Evolutionary conservation across 2,113 vertebrate species (phyloP), one percentile per base, ranked within the genome.

Genomic region (Cisticola juncidis): DNA sequence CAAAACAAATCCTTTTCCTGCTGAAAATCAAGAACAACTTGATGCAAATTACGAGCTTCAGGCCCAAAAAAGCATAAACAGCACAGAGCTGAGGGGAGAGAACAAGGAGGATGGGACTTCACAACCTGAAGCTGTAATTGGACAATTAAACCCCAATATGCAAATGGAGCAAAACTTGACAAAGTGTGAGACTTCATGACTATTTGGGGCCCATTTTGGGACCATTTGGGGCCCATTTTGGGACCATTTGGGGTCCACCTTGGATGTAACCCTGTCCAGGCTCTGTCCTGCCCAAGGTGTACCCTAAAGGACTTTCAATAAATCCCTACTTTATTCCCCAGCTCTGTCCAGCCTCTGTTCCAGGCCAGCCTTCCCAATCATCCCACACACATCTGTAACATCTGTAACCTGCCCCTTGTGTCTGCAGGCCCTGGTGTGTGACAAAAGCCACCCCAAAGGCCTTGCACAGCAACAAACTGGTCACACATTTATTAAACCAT

Each of bases 311-410:
- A 9, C n/a, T 36, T 58, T 36, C 5, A 58, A 25, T 25, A 36
- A 58, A 36, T 60, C 5, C 6, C 23, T 58, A 9, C n/a, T 24
- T 35, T 24, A 58, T 58, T 58, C 29, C 31, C 50, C 10, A 11
- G 23, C 57, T 58, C 35, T 36, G 23, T 17, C 23, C 57, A 25
- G 6, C 8, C n/a, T 25, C 22, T 36, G 35, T 60, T 18, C 35
- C 57, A 60, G 57, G 23, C 12, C 35, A 36, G 23, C 57, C 23
- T 60, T 25, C 57, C 57, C 57, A 60, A 36, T 23, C 15, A 25
- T 36, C 56, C 17, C 35, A 28, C 28, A 28, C 6, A 12, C 0
- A 2, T 7, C 14, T 51, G 22, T 12, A 22, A 12, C 0, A 2
- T 7, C 14, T 51, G 22, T 12, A 22, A 44, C 4, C 47, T n/a